Evolutionary conservation across 2,888 invertebrate genomes (phyloP), one percentile per base, ranked within the genome.

Genomic region (Nephrotoma appendiculata): DNA sequence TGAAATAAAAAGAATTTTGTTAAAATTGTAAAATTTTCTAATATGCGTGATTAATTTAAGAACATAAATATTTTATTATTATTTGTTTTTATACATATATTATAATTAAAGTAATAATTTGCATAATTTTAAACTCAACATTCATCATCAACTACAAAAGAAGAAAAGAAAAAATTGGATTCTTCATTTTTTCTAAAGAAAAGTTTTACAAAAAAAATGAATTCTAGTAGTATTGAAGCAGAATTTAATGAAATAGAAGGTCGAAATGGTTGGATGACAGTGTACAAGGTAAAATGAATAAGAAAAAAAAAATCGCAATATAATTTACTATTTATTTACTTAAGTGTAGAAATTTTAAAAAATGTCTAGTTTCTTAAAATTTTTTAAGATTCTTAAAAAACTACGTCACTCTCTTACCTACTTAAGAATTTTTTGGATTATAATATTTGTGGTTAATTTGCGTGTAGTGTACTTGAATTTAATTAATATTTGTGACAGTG

Each of bases 211-310:
- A 71, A 52, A 83, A 86, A 87, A 86, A 88, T 88, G 88, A 87
- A 86, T 83, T 86, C 86, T 85, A 89, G 88, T 45, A 89, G 88
- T 87, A 89, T 96, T 88, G 96, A 96, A 92, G 93, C 94, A 86
- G 96, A 96, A 92, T 96, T 95, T 92, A 92, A 93, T 89, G 94
- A 95, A 90, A 94, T 96, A 89, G 94, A 94, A 89, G 93, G 93
- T 89, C 94, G 93, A 90, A 94, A 94, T 90, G 94, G 94, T 88
- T 96, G 96, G 96, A 92, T 93, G 88, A 91, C 93, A 88, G 92
- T 95, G 88, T 96, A 94, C 92, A 95, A 95, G 94, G 96, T 96
- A 92, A 57, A 57, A 52, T 41, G 42, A 42, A 84, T 42, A n/a
- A 15, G n/a, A n/a, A 84, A 84, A 84, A 84, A n/a, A 84, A 84